Percentiles rank a stretch among this genome's conserved stretches.
Evolutionary conservation across 1,140 invertebrate genomes (phyloP).

Genomic region (Nylanderia fulva): DNA sequence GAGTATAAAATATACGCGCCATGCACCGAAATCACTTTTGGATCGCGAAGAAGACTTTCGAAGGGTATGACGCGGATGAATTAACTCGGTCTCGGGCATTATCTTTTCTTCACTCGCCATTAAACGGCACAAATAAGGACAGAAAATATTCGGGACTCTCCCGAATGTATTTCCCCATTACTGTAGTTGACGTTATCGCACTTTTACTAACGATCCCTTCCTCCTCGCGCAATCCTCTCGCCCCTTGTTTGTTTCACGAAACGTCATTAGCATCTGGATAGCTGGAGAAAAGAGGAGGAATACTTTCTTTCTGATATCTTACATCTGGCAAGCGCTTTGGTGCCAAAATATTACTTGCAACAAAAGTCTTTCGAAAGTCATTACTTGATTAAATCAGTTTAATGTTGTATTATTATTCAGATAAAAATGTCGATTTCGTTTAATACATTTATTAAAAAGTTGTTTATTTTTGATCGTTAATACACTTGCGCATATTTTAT

Average conservation of each 20-base stretch:
- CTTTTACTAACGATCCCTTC: constrained; percentile 54
- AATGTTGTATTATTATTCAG: neutral
- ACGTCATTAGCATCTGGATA: constrained; percentile 55
- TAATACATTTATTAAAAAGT: neutral
- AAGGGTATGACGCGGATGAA: neutral
- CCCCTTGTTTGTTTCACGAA: constrained; percentile 47
- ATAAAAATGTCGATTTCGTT: neutral
- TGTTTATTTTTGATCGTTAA: neutral
- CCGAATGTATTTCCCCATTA: constrained; percentile 5
- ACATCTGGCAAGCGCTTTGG: neutral
- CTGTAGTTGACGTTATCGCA: constrained; percentile 25
- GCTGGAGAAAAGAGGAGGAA: neutral
- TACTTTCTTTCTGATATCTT: constrained; percentile 3
- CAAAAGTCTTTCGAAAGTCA: neutral
- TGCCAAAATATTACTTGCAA: constrained; percentile 5
- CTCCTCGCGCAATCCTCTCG: constrained; percentile 8
- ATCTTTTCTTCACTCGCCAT: constrained; percentile 72
- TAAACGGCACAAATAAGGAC: constrained; percentile 70
- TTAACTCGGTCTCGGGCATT: constrained; percentile 59
- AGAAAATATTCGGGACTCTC: constrained; percentile 62
- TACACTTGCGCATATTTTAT: neutral
- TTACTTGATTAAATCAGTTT: constrained; percentile 6
- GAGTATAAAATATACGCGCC: neutral
- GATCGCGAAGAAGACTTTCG: constrained; percentile 20
- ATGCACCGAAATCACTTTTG: neutral